These are phyloP conservation scores for Drosophila mauritiana DNA, from an alignment of 1,140 invertebrate species.

Conservation along the genomic window DNA sequence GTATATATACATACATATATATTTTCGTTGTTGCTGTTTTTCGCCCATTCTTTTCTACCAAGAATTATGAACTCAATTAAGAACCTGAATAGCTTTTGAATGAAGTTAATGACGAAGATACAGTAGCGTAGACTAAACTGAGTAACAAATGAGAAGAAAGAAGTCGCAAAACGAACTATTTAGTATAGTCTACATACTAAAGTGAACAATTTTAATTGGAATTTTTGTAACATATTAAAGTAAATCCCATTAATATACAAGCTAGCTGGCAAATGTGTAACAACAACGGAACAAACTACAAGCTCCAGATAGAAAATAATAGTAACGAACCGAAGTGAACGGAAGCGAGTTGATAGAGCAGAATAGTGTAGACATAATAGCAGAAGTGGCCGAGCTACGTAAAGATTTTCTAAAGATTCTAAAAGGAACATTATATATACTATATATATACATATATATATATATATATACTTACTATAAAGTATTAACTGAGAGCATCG, in stretches of 20 bases:
- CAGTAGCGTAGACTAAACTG: constrained; percentile 23
- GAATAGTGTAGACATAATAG: constrained; percentile 56
- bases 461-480: constrained; percentile 58
- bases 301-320: constrained; percentile 21
- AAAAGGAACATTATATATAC: constrained; percentile 72
- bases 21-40: constrained; percentile 49
- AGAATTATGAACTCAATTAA: constrained; percentile 70
- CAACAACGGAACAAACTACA: constrained; percentile 22
- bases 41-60: constrained; percentile 49
- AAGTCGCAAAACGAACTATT: constrained; percentile 13
- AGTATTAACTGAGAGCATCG: constrained; percentile 75
- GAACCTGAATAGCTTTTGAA: constrained; percentile 77
- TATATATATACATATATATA: constrained; percentile 22
- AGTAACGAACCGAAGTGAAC: constrained; percentile 11
- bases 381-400: constrained; percentile 77
- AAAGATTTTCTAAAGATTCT: constrained; percentile 78
- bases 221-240: constrained; percentile 71
- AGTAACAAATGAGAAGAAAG: constrained; percentile 15
- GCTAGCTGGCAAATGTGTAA: constrained; percentile 29
- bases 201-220: constrained; percentile 73
- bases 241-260: constrained; percentile 60
- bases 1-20: constrained; percentile 45
- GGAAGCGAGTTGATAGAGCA: constrained; percentile 18
- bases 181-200: constrained; percentile 37
- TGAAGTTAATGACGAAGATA: constrained; percentile 31